Conservation (phyloP, 2,888 invertebrate species). For the Zaprionus bogoriensis region DNA sequence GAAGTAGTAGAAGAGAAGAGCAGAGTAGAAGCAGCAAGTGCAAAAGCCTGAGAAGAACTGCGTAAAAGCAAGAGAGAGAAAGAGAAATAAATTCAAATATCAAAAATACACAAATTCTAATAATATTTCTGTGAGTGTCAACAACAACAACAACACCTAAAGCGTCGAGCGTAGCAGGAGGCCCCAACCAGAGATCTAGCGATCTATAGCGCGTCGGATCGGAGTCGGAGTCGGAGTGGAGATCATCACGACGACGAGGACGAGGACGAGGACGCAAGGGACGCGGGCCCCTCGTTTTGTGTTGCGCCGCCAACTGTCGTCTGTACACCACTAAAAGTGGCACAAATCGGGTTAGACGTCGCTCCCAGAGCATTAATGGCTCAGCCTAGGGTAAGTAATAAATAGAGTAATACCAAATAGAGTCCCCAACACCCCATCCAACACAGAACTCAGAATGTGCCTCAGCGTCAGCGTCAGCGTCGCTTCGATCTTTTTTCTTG, state of each 20-base stretch:
- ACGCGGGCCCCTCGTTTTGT: conserved; percentile 61
- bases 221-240: neutral
- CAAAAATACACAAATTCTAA: conserved; percentile 45
- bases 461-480: conserved; percentile 24
- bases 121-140: conserved; percentile 60
- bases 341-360: conserved; percentile 84
- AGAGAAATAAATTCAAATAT: conserved; percentile 21
- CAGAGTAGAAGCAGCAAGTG: conserved; percentile 15
- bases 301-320: conserved; percentile 77
- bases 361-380: conserved; percentile 84
- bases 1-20: conserved; percentile 36
- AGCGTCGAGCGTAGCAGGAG: conserved; percentile 54
- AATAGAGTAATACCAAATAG: neutral
- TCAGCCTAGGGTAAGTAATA: conserved; percentile 84
- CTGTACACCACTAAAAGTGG: conserved; percentile 82
- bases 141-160: conserved; percentile 15
- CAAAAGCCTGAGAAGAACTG: conserved; percentile 15
- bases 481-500: too few species aligned
- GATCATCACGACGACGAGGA: conserved; percentile 25
- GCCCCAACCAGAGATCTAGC: conserved; percentile 18
- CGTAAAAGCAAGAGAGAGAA: neutral
- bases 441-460: neutral
- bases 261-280: conserved; percentile 57
- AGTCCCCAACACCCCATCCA: neutral
- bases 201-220: conserved; percentile 7